phyloP scores from a whole-genome alignment of 2,797 vertebrate genomes.

The Alosa sapidissima region DNA sequence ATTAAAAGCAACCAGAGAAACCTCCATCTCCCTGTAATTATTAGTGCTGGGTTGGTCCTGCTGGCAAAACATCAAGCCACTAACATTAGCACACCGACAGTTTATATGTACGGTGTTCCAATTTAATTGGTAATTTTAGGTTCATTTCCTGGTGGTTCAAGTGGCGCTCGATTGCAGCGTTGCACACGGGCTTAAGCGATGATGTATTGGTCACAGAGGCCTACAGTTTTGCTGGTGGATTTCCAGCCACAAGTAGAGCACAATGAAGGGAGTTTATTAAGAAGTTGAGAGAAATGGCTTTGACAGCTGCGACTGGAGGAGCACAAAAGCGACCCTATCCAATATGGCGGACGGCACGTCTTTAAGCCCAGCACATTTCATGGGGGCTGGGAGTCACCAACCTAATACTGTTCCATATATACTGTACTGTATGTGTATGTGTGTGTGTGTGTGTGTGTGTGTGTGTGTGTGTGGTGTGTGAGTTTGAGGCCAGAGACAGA shows the following conservation, averaged over 20 bases:
- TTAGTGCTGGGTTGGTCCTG: slow-evolving; percentile 8
- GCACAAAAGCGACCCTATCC: slow-evolving; percentile 51
- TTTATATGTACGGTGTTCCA: slow-evolving; percentile 7
- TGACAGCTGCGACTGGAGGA: slow-evolving; percentile 69
- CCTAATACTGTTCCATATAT: background rate
- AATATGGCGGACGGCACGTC: slow-evolving; percentile 29
- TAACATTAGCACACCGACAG: slow-evolving; percentile 18
- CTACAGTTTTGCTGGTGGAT: slow-evolving; percentile 56
- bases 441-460: background rate
- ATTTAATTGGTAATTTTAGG: slow-evolving; percentile 25
- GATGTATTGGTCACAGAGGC: slow-evolving; percentile 55
- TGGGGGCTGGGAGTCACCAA: slow-evolving; percentile 38
- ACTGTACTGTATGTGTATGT: background rate
- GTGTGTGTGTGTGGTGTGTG: background rate
- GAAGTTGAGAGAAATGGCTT: slow-evolving; percentile 68
- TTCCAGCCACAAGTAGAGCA: slow-evolving; percentile 46
- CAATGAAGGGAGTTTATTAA: slow-evolving; percentile 67
- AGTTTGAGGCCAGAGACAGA: background rate
- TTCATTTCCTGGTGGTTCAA: slow-evolving; percentile 14
- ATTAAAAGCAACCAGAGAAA: slow-evolving; percentile 25
- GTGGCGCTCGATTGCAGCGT: background rate
- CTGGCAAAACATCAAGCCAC: slow-evolving; percentile 18
- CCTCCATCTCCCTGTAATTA: slow-evolving; percentile 23
- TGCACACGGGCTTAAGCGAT: background rate
- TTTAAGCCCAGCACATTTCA: slow-evolving; percentile 47